Base-by-base conservation (phyloP, 2,797 vertebrate genomes). In the Sparus aurata region DNA sequence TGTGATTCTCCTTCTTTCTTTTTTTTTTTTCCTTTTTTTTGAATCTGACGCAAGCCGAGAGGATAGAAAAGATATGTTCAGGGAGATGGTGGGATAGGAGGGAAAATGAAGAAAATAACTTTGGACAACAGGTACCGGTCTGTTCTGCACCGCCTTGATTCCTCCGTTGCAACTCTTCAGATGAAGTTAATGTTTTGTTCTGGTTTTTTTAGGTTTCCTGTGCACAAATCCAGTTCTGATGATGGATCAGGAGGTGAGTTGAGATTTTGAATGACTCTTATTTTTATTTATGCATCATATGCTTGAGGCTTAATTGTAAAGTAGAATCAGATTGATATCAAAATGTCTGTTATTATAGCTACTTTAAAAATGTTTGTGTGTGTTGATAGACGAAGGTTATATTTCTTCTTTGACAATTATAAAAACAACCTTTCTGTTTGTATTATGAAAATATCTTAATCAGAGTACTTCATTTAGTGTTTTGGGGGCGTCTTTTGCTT, bases 191-290 rank as follows among this genome's bases (percentile, higher is more conserved):
- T 54, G 2, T 41, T 30, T 46, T 80, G 7, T 77, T 79, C 1
- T 83, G 18, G 17, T 77, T 71, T 88, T 88, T 38, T 46, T 27
- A 99, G 98, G 93, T 92, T 96, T 73, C 94, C 96, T 77, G 95
- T 98, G 90, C 97, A 97, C 92, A 99, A 97, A 92, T 99, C 97
- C 67, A 97, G 95, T 93, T 97, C 97, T 0, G 98, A 99, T 85
- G 98, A 99, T 85, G 94, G 97, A 81, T 96, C 96, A 80, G 96
- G 96, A 92, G 98, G 98, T 98, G 89, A 94, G 95, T 91, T 87
- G 20, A 43, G 3, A 18, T 59, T 77, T 53, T 8, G 23, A n/a
- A 23, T 78, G 1, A 3, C 34, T 46, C 9, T 22, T 23, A 25
- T 49, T 7, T 3, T 27, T 45, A 45, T 3, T 27, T 45, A 45